Base-by-base conservation (phyloP, 2,888 invertebrate genomes). In the Dicycla oo region DNA sequence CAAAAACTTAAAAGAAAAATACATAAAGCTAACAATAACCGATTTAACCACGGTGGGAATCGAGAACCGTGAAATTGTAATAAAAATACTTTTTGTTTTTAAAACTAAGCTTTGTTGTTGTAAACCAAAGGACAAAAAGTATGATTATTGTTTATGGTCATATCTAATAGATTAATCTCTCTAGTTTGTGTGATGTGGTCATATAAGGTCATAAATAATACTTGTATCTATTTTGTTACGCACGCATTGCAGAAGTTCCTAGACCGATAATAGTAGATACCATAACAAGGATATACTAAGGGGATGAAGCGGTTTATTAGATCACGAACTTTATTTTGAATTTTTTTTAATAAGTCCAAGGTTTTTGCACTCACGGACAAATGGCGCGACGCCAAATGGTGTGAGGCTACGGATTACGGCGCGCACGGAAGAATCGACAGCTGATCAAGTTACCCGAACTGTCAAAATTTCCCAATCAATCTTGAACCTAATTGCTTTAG, bases 61-160 rank as follows among this genome's bases (percentile, higher is more conserved):
- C 83, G 40, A 79, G 57, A 69, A 75, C 69, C 81, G 75, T 83
- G 75, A 82, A 71, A 79, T 83, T 73, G 38, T 79, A 71, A 81
- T 76, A 76, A 79, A 76, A 77, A 65, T 73, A 65, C 11, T 64
- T 67, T 78, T 60, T 51, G 70, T 75, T 65, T 76, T 56, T 51
- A 75, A 60, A 60, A 57, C 23, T 15, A 47, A 38, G 34, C 57
- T 45, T 62, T 64, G 38, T 64, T 66, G 26, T 45, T 65, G 49
- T 26, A 43, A 40, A 56, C 43, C 18, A 73, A 51, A 43, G 49
- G 54, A 82, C 60, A 81, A 71, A 76, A 53, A 65, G 18, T 49
- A 66, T 54, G 30, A 76, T 70, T 81, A 54, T 78, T 77, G 66
- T 81, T 81, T 76, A 70, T 78, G 57, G 70, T 75, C 45, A 81